phyloP scores from a whole-genome alignment of 2,888 invertebrate species.

The Nephrotoma appendiculata region DNA sequence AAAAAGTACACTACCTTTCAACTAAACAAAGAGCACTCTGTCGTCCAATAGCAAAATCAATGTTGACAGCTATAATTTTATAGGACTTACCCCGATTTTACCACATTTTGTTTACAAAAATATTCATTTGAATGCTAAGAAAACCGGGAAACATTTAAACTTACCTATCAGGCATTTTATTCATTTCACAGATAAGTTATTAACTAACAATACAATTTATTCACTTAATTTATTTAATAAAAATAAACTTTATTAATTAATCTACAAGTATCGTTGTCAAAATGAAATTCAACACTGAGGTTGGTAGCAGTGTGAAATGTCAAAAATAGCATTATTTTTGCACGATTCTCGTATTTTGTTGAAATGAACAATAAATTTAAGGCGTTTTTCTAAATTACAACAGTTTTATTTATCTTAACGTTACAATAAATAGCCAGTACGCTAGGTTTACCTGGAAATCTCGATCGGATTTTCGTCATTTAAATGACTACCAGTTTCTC shows the following conservation, averaged over 20 bases:
- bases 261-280: neutral
- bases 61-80: neutral
- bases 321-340: neutral
- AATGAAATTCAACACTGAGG: neutral
- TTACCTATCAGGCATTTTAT: neutral
- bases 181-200: neutral
- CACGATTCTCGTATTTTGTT: neutral
- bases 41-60: neutral
- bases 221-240: neutral
- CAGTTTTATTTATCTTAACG: neutral
- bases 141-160: neutral
- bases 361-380: neutral
- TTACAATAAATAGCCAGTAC: neutral
- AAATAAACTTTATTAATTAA: neutral
- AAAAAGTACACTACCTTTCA: neutral
- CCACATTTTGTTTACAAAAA: neutral
- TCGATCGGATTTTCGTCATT: neutral
- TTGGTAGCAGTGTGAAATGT: neutral
- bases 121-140: neutral
- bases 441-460: neutral
- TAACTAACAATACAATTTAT: neutral
- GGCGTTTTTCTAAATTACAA: neutral
- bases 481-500: neutral
- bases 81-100: neutral
- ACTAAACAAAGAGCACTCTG: neutral